Base-by-base conservation (phyloP, 2,797 vertebrate genomes). In the Melanotaenia parkinsoni region DNA sequence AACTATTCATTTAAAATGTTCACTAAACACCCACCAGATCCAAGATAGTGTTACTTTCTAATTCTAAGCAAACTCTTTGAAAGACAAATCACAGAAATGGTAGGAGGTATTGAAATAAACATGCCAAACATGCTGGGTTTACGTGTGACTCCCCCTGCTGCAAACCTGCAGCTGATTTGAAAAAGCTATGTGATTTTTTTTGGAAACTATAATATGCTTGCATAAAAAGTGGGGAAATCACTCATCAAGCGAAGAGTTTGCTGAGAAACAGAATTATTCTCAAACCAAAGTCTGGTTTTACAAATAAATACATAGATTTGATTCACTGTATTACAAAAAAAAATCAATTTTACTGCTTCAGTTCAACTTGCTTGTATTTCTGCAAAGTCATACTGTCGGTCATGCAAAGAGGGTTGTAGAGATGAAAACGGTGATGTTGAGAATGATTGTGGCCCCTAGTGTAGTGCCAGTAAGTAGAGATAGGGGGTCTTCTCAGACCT, bases 401-500 rank as follows among this genome's bases (percentile, higher is more conserved):
- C 14, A 43, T 16, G 20, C 20, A 47, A 47, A 47, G 22, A 53
- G 24, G 45, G 33, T 56, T 45, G 13, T 33, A 4, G 14, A 51
- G 70, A 22, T 64, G 10, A 47, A 69, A 65, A 65, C n/a, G 37
- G 58, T 40, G 54, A 62, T 53, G 74, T 79, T 13, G 60, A 71
- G 38, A 63, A 71, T 60, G 67, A 58, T 38, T 70, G 61, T 24
- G 53, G 57, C 63, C 14, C 1, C 56, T 63, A 68, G 47, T 67
- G 35, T 57, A 13, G 81, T 74, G 51, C 78, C 71, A 72, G 66
- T 70, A 57, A 61, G 74, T 65, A 61, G 72, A 54, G 47, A 53
- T 54, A 47, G 16, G 10, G 61, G 58, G 77, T 87, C 82, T 86
- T 78, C 61, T 63, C 72, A 83, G 88, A 83, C 74, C 83, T 89